Conservation (phyloP, 2,113 vertebrate species). For the Emydocephalus ijimae region DNA sequence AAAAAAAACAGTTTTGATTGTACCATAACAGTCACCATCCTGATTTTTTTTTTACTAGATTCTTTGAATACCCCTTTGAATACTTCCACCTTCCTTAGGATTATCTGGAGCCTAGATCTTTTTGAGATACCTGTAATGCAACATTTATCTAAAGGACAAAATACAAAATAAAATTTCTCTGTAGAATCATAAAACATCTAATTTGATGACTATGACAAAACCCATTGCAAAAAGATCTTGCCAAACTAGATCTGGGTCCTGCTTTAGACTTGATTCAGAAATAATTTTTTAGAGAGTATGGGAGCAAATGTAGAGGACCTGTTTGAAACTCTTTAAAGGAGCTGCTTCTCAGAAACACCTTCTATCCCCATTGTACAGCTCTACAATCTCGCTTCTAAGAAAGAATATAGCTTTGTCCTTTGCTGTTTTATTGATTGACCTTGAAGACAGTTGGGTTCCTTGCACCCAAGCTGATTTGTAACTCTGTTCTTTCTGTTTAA, state of each 20-base stretch:
- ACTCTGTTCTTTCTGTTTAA: background rate
- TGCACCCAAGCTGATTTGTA: background rate
- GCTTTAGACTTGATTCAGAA: background rate
- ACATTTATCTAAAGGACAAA: background rate
- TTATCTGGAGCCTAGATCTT: background rate
- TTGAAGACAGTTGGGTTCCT: background rate
- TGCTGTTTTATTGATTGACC: background rate
- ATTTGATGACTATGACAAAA: background rate
- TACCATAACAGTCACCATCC: background rate
- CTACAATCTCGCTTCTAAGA: background rate
- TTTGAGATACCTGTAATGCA: background rate
- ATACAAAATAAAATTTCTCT: background rate
- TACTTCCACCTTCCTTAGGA: background rate
- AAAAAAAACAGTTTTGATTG: background rate
- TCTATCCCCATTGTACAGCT: background rate
- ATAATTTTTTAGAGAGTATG: background rate
- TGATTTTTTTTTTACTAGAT: background rate
- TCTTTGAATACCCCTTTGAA: background rate
- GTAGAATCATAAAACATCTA: background rate
- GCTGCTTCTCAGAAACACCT: background rate
- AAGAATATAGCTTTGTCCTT: background rate
- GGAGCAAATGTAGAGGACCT: background rate
- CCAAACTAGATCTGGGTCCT: background rate
- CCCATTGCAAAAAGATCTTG: background rate
- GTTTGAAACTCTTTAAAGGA: background rate